Percentiles rank a stretch among this genome's conserved stretches.
These are phyloP conservation scores for Erythrocercus mccallii DNA, from an alignment of 2,113 vertebrate genomes.

Conservation along the genomic window DNA sequence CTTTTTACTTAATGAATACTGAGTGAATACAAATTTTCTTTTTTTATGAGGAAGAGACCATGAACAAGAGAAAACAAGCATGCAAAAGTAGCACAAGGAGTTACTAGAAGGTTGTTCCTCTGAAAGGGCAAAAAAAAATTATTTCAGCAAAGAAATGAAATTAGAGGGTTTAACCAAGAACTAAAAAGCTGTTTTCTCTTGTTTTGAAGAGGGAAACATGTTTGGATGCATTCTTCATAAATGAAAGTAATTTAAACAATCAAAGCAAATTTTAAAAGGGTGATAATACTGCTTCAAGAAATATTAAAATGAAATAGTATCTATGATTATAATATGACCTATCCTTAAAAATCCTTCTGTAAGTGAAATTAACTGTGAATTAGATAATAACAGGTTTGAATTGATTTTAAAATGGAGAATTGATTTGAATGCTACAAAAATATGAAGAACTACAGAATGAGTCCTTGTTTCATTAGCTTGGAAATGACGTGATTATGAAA, in stretches of 20 bases:
- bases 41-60: neutral
- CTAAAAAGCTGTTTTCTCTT: neutral
- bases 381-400: neutral
- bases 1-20: neutral
- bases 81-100: neutral
- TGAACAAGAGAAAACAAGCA: neutral
- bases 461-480: neutral
- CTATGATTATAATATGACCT: neutral
- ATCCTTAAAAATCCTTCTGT: neutral
- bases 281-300: neutral
- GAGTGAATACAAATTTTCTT: neutral
- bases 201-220: neutral
- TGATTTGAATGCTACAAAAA: neutral
- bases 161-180: neutral
- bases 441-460: neutral
- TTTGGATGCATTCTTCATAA: neutral
- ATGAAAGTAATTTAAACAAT: neutral
- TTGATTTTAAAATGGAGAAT: neutral
- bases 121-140: neutral
- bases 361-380: neutral
- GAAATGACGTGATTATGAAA: neutral
- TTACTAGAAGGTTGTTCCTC: neutral
- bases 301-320: neutral
- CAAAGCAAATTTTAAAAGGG: neutral
- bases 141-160: neutral